A percentile compares a stretch with the other conserved stretches of the same genome.
These are phyloP conservation scores for Falco columbarius DNA, from an alignment of 2,797 vertebrate species.

Conservation along the genomic window DNA sequence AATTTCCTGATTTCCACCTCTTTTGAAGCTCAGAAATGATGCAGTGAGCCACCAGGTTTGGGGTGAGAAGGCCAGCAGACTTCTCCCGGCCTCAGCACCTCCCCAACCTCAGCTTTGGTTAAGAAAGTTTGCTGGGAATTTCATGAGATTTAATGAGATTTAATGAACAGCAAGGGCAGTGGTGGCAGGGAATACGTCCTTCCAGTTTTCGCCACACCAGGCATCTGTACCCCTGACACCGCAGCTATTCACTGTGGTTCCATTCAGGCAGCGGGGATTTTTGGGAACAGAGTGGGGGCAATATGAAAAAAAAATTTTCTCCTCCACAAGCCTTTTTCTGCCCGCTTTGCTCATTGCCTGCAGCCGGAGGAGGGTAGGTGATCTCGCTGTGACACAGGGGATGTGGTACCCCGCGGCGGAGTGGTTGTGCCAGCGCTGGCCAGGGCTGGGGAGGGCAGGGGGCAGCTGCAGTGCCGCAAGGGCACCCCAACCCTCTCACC, in stretches of 20 bases:
- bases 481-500: accelerated
- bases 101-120: not conserved
- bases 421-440: accelerated
- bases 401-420: accelerated
- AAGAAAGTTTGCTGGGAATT: not conserved
- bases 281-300: not conserved
- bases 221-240: not conserved
- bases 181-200: accelerated
- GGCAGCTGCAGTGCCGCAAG: accelerated
- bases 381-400: accelerated
- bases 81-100: accelerated
- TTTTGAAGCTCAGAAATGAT: not conserved
- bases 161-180: not conserved
- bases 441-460: not conserved
- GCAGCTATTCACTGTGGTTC: not conserved
- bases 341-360: accelerated
- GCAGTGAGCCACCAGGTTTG: not conserved
- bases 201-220: not conserved
- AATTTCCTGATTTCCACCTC: not conserved
- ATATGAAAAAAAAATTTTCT: not conserved
- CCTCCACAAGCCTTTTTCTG: not conserved
- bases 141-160: not conserved
- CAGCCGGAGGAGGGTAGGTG: not conserved
- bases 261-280: not conserved
- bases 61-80: not conserved